Conservation (phyloP, 1,140 invertebrate species). For the Dendrolimus punctatus region DNA sequence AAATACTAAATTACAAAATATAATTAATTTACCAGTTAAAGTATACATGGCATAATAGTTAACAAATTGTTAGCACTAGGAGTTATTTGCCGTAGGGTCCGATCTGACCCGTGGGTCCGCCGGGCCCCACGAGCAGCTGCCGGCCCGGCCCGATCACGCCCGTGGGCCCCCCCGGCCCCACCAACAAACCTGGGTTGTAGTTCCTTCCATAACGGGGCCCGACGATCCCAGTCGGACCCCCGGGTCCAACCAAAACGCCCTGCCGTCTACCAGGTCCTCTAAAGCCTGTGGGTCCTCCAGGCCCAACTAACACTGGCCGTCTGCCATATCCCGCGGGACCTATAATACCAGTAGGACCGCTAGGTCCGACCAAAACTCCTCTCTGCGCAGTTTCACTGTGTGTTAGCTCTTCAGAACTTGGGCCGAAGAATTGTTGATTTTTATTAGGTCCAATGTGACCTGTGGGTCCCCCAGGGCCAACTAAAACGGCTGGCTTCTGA, state of each 20-base stretch:
- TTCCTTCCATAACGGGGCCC: constrained; percentile 32
- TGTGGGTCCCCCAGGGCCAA: constrained; percentile 32
- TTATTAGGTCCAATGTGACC: constrained; percentile 37
- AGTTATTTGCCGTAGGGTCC: constrained; percentile 56
- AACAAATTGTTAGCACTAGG: neutral
- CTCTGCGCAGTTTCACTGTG: constrained; percentile 16
- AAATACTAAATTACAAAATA: neutral
- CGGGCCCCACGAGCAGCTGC: constrained; percentile 36
- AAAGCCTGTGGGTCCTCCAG: constrained; percentile 73
- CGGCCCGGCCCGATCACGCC: constrained; percentile 61
- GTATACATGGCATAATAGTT: neutral
- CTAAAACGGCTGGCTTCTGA: constrained; percentile 16
- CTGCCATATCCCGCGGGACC: constrained; percentile 13
- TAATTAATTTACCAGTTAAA: neutral
- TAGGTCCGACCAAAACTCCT: constrained; percentile 41
- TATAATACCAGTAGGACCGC: constrained; percentile 45
- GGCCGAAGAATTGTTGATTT: neutral
- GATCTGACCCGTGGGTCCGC: constrained; percentile 26
- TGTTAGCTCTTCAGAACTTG: neutral
- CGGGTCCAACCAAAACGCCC: constrained; percentile 31
- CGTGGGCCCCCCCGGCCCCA: constrained; percentile 66
- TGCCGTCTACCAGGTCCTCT: constrained; percentile 38
- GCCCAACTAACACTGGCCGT: constrained; percentile 62
- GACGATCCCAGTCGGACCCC: constrained; percentile 65
- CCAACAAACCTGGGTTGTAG: constrained; percentile 15